Evolutionary conservation across 2,113 vertebrate species (phyloP).

Genomic region (Thermophis baileyi): DNA sequence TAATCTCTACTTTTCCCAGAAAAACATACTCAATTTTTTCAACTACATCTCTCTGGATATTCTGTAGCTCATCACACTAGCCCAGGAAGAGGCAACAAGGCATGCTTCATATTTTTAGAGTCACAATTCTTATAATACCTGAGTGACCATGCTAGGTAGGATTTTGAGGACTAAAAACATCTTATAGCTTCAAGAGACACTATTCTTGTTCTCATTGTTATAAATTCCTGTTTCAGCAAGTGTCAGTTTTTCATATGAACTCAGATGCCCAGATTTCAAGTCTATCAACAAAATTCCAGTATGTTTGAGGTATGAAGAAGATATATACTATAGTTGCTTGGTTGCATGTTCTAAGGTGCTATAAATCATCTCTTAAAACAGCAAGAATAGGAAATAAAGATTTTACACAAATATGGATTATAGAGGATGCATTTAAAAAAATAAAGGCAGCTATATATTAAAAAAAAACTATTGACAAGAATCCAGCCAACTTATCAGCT

Average conservation of each 20-base stretch:
- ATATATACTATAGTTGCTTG: not conserved
- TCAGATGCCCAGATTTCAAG: not conserved
- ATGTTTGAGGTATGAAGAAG: not conserved
- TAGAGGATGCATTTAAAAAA: not conserved
- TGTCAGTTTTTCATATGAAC: not conserved
- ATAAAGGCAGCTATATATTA: not conserved
- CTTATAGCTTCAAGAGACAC: not conserved
- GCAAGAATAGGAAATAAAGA: not conserved
- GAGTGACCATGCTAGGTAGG: not conserved
- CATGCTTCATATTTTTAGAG: not conserved
- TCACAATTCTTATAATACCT: not conserved
- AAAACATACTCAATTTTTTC: not conserved
- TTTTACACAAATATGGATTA: not conserved
- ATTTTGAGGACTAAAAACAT: not conserved
- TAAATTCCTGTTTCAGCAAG: not conserved
- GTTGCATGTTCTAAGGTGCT: not conserved
- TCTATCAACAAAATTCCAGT: not conserved
- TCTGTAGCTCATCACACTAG: not conserved
- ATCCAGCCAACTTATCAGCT: not conserved
- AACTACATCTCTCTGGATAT: not conserved
- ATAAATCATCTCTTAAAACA: not conserved
- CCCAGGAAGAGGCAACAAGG: not conserved
- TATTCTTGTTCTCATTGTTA: not conserved
- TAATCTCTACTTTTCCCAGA: not conserved
- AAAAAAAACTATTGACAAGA: not conserved